phyloP scores from a whole-genome alignment of 1,140 invertebrate species.

The Amphibalanus amphitrite region DNA sequence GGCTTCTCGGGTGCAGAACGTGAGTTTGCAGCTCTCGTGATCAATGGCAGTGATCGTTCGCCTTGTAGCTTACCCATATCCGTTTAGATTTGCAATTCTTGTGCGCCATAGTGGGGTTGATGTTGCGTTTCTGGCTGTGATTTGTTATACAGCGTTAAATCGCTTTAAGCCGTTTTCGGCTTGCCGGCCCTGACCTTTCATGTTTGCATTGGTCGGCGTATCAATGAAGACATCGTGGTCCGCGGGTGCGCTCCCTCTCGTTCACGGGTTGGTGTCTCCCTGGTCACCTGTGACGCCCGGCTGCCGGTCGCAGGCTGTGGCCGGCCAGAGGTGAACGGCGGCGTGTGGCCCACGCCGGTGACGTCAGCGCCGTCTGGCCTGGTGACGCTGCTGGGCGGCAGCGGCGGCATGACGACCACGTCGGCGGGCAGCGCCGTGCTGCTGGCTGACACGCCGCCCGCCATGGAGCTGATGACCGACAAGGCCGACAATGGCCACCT shows the following conservation, averaged over 20 bases:
- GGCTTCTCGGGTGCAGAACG: background rate
- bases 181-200: too few species aligned
- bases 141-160: too few species aligned
- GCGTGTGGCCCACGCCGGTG: background rate
- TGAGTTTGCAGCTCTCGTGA: background rate
- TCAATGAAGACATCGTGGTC: too few species aligned
- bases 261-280: too few species aligned
- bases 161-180: too few species aligned
- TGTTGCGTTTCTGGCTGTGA: too few species aligned
- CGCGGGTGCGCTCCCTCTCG: too few species aligned
- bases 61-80: too few species aligned
- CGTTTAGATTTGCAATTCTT: too few species aligned
- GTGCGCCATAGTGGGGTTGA: too few species aligned
- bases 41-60: too few species aligned
- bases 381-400: conserved; percentile 12
- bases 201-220: too few species aligned
- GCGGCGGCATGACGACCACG: background rate
- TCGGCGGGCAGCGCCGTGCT: background rate
- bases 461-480: background rate
- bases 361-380: background rate
- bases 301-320: conserved; percentile 8
- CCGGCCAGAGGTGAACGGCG: conserved; percentile 4
- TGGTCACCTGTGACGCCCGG: conserved; percentile 4
- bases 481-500: background rate
- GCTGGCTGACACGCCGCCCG: background rate